These are phyloP conservation scores for Morbakka virulenta DNA, from an alignment of 30 jellyfish, hydroid and myxozoan species.

Conservation along the genomic window DNA sequence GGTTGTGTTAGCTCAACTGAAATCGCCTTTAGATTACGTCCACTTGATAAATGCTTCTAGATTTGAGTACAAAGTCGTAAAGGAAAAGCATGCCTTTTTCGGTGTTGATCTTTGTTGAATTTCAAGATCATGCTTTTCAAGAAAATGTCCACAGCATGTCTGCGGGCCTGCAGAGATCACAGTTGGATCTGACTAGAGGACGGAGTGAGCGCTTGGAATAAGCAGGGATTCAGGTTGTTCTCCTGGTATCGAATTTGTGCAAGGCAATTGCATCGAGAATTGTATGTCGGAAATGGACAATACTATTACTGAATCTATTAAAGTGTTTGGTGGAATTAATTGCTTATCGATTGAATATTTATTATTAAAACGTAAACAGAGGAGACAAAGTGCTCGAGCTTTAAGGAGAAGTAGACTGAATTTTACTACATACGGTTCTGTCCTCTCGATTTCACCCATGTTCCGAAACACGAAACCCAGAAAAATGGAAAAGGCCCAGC, in stretches of 20 bases:
- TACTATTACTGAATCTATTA: not conserved
- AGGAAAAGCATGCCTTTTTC: not conserved
- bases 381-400: not conserved
- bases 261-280: not conserved
- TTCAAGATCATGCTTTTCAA: not conserved
- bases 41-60: not conserved
- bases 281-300: not conserved
- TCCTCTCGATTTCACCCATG: not conserved
- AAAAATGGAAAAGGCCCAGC: conserved; percentile 57
- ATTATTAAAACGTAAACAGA: not conserved
- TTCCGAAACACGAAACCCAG: conserved; percentile 36
- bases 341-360: not conserved
- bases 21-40: not conserved
- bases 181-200: not conserved
- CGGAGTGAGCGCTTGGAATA: not conserved
- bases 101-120: not conserved
- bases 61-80: not conserved
- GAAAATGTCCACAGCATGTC: not conserved
- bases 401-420: not conserved
- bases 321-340: not conserved
- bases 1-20: not conserved
- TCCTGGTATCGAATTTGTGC: not conserved
- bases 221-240: not conserved
- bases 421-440: not conserved
- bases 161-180: not conserved